Evolutionary conservation across 2,888 invertebrate genomes (phyloP), one percentile per base, ranked within the genome.

Genomic region (Calephelis perditalis): DNA sequence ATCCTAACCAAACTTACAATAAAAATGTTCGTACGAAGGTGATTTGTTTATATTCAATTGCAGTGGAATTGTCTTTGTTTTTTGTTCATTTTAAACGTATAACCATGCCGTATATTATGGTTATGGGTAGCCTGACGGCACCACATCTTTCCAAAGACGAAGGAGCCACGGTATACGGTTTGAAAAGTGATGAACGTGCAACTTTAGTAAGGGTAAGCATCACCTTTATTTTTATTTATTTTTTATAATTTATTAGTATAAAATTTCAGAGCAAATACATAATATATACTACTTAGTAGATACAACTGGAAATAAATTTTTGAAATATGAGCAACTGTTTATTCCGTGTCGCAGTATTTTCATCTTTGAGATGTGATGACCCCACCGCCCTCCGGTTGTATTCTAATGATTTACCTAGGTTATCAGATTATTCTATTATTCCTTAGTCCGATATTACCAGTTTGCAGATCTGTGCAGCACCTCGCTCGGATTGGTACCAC

Each of bases 101-200:
- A 43, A 84, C 69, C 57, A 91, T 91, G 91, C 91, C 91, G 67
- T 91, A 91, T 71, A 82, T 91, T 60, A 90, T 91, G 86, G 86
- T 91, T 63, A 89, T 89, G 84, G 91, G 90, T 56, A 84, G 84
- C 73, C 78, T 91, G 35, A 86, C 82, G 65, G 82, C 86, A 62
- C 81, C 77, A 62, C 86, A 88, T 71, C 79, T 91, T 5, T 86
- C 86, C 6, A 89, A 86, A 70, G 88, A 87, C 69, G 90, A 90
- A 67, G 86, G 88, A 56, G 86, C 86, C 15, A 84, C 88, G 40
- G 88, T 91, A 56, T 89, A 87, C 67, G 91, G 91, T 63, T 78
- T 91, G 59, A 89, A 90, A 69, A 85, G 86, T 64, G 88, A 90
- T 54, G 91, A 91, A 76, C 78, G 90, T 45, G 75, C 72, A 3